Conservation (phyloP, 2,888 invertebrate species). For the Leucoptera coffeella region DNA sequence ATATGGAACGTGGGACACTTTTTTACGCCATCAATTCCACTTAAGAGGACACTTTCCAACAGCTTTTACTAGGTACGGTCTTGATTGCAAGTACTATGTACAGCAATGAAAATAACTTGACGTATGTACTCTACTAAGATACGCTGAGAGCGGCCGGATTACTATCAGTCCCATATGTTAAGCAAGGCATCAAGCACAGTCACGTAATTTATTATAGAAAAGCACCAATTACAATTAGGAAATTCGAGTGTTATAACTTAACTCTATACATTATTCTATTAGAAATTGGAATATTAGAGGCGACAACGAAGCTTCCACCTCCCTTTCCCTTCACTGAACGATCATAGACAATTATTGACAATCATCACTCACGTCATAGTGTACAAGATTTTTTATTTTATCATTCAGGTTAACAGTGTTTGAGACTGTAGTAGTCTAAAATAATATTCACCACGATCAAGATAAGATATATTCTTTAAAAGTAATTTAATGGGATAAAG, state of each 20-base stretch:
- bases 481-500: no score
- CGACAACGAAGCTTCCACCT: slow-evolving; percentile 47
- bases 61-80: slow-evolving; percentile 42
- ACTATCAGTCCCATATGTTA: slow-evolving; percentile 21
- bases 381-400: slow-evolving; percentile 2
- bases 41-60: slow-evolving; percentile 46
- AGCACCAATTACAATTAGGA: slow-evolving; percentile 26
- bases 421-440: no score
- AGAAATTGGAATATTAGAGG: slow-evolving; percentile 24
- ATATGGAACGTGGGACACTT: slow-evolving; percentile 38
- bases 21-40: slow-evolving; percentile 35
- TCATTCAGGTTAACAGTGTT: background rate
- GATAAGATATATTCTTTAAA: no score
- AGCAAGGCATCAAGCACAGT: slow-evolving; percentile 15
- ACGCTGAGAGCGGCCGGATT: slow-evolving; percentile 47
- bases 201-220: slow-evolving; percentile 14
- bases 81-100: slow-evolving; percentile 34
- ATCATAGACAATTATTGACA: slow-evolving; percentile 13
- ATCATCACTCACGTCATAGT: no score
- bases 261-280: no score
- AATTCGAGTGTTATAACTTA: slow-evolving; percentile 24
- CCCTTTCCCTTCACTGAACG: slow-evolving; percentile 42
- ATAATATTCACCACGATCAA: no score
- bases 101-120: slow-evolving; percentile 47
- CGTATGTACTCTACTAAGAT: slow-evolving; percentile 21